Percentiles rank a stretch among this genome's conserved stretches.
Evolutionary conservation across 2,888 invertebrate genomes (phyloP).

Genomic region (Drosophila peninsularis): DNA sequence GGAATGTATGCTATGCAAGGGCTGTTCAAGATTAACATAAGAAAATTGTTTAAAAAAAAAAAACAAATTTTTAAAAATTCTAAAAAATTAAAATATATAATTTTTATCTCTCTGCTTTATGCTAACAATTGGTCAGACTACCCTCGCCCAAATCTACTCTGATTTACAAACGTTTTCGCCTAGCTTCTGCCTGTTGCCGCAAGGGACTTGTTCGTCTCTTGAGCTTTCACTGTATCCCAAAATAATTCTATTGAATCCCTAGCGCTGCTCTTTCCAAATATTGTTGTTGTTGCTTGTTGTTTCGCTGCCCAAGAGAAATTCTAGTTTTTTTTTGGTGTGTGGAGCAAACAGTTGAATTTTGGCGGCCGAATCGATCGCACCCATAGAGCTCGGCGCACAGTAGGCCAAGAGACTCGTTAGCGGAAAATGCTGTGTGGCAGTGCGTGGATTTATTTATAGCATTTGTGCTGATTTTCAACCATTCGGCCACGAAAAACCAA

Average conservation of each 20-base stretch:
- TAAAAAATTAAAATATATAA: too few relatives aligned
- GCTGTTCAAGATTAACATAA: neutral
- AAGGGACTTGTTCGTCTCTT: neutral
- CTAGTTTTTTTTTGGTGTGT: constrained; percentile 20
- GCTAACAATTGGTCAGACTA: neutral
- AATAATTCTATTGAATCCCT: constrained; percentile 33
- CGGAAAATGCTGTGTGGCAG: constrained; percentile 50
- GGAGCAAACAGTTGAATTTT: constrained; percentile 61
- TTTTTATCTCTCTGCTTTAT: too few relatives aligned
- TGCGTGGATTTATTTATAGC: constrained; percentile 74
- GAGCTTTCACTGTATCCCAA: constrained; percentile 16
- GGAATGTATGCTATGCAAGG: neutral
- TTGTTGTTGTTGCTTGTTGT: constrained; percentile 1
- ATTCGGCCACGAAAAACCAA: constrained; percentile 9
- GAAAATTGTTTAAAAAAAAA: neutral
- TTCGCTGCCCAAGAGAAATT: constrained; percentile 46
- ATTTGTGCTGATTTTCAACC: constrained; percentile 58
- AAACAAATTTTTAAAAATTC: too few relatives aligned
- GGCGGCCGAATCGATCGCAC: constrained; percentile 53
- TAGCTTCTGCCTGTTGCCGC: neutral
- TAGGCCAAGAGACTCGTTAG: constrained; percentile 31
- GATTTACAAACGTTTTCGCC: too few relatives aligned
- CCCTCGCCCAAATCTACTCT: neutral
- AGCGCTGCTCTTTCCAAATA: constrained; percentile 11
- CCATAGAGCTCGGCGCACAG: constrained; percentile 26